Conservation (phyloP, 2,113 vertebrate species). For the Myrmecobius fasciatus region DNA sequence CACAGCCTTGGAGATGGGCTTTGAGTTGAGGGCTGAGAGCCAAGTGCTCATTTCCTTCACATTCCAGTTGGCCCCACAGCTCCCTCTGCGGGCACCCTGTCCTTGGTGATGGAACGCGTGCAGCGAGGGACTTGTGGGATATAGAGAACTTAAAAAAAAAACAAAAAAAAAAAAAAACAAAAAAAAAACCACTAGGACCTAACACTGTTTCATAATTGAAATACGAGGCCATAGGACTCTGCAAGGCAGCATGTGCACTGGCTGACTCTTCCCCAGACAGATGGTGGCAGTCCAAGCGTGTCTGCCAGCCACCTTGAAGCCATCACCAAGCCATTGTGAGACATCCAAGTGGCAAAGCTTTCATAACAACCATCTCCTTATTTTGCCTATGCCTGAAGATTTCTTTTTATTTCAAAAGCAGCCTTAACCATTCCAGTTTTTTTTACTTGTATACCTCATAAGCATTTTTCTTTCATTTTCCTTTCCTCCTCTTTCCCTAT, state of each 20-base stretch:
- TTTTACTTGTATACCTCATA: constrained; percentile 95
- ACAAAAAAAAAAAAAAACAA: constrained; percentile 55
- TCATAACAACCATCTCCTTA: constrained; percentile 72
- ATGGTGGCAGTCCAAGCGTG: constrained; percentile 83
- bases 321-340: constrained; percentile 87
- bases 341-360: constrained; percentile 83
- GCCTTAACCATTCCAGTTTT: constrained; percentile 95
- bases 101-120: constrained; percentile 76
- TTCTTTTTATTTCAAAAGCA: constrained; percentile 89
- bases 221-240: constrained; percentile 91
- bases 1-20: constrained; percentile 75
- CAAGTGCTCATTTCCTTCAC: constrained; percentile 86
- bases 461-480: constrained; percentile 78
- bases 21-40: constrained; percentile 83
- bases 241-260: constrained; percentile 80
- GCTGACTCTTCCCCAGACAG: constrained; percentile 77
- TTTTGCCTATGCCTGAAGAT: constrained; percentile 79
- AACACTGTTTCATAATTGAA: constrained; percentile 94
- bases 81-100: constrained; percentile 85
- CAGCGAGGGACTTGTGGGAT: constrained; percentile 77
- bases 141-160: constrained; percentile 80
- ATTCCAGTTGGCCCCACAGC: constrained; percentile 88
- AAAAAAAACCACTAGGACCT: constrained; percentile 92
- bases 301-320: constrained; percentile 87
- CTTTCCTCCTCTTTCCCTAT: constrained; percentile 81